phyloP scores from a whole-genome alignment of 92 coral and sea anemone genomes.

The Nematostella vectensis region DNA sequence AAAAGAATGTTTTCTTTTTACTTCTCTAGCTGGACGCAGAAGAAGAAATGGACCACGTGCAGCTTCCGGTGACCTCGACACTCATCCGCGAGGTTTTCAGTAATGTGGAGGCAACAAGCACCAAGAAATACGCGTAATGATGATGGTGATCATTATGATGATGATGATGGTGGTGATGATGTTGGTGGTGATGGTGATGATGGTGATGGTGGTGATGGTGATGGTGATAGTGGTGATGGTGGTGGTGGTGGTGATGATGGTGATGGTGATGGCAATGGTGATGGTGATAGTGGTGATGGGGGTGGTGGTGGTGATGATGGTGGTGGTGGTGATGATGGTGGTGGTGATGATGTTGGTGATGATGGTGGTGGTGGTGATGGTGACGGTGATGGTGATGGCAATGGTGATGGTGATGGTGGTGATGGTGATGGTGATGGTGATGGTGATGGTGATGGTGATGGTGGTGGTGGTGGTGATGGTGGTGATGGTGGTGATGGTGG shows the following conservation, averaged over 20 bases:
- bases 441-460: neutral
- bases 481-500: neutral
- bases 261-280: neutral
- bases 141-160: neutral
- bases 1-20: neutral
- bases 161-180: neutral
- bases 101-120: slow-evolving; percentile 7
- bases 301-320: neutral
- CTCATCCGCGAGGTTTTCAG: neutral
- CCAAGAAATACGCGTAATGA: slow-evolving; percentile 33
- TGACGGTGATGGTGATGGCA: neutral
- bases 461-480: neutral
- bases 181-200: neutral
- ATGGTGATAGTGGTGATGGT: neutral
- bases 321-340: neutral
- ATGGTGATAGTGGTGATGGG: neutral
- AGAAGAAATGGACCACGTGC: slow-evolving; percentile 32
- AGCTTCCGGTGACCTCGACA: slow-evolving; percentile 40
- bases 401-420: neutral
- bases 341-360: neutral
- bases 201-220: neutral
- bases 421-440: neutral
- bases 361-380: neutral
- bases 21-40: slow-evolving; percentile 21
- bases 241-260: neutral